These are phyloP conservation scores for Vulpes lagopus DNA, from an alignment of 2,113 vertebrate species.

Conservation along the genomic window DNA sequence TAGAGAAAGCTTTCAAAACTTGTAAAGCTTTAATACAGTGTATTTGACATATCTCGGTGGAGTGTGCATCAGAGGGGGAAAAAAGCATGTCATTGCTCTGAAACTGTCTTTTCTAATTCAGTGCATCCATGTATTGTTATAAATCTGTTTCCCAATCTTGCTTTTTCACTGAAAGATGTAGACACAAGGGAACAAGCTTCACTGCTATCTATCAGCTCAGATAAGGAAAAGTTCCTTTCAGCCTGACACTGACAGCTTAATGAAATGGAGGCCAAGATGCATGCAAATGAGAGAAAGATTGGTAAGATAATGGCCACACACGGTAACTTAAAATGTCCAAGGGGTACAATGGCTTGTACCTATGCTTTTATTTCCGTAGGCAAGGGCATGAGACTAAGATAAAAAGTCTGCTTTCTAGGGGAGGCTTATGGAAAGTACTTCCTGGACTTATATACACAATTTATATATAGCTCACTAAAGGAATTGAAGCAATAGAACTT, in stretches of 20 bases:
- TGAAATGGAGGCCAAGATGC: slow-evolving; percentile 61
- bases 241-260: slow-evolving; percentile 64
- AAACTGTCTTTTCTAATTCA: slow-evolving; percentile 91
- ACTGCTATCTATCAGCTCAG: slow-evolving; percentile 83
- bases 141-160: slow-evolving; percentile 84
- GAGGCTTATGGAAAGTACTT: not conserved
- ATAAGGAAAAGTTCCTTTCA: slow-evolving; percentile 82
- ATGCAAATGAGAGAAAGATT: slow-evolving; percentile 58
- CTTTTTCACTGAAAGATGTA: slow-evolving; percentile 80
- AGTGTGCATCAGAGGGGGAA: slow-evolving; percentile 80
- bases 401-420: not conserved
- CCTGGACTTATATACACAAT: not conserved
- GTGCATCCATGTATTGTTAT: slow-evolving; percentile 87
- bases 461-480: slow-evolving; percentile 11
- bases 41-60: slow-evolving; percentile 78
- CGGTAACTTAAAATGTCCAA: slow-evolving; percentile 18
- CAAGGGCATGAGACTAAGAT: not conserved
- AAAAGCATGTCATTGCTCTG: slow-evolving; percentile 87
- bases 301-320: slow-evolving; percentile 20
- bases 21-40: slow-evolving; percentile 63
- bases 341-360: not conserved
- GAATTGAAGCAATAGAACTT: not conserved
- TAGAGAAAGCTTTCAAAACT: slow-evolving; percentile 66
- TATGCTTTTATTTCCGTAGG: not conserved
- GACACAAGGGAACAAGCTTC: slow-evolving; percentile 81